Base-by-base conservation (phyloP, 64 coral and sea anemone species). In the Trachythela sp. region DNA sequence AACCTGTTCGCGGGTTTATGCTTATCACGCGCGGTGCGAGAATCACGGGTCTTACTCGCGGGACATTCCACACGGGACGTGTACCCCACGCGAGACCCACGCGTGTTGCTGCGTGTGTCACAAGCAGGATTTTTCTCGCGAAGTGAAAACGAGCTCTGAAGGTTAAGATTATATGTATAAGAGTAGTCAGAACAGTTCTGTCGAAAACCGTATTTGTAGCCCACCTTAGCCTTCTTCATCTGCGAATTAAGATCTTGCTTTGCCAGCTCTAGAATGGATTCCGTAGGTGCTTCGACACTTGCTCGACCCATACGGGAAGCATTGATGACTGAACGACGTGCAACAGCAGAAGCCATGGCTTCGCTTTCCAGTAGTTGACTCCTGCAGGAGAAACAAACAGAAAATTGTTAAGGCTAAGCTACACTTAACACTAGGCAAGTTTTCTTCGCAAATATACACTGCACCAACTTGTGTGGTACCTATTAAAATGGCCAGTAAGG, bases 171-270 rank as follows among this genome's bases (percentile, higher is more conserved):
- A 5, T 27, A 64, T 6, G 56, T n/a, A 27, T 64, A 64, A 64
- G 20, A 27, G 1, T 2, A 64, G 22, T 64, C 56, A 27, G 56
- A 64, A 4, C 6, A 0, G 20, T 64, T 64, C 8, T 64, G 56
- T 8, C 56, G 20, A 27, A 64, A 64, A 64, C 2, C 56, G 8
- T 27, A 27, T 26, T 92, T 92, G 86, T 88, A 85, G 48, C 93
- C 90, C 92, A 97, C 95, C 95, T 97, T 90, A 35, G 95, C 95
- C 77, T 94, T 97, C 77, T 97, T 93, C 70, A 92, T 90, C 88
- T 97, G 95, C 26, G 90, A 92, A 24, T 90, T 91, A 10, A 97
- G 41, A 48, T 97, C 95, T 90, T 88, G 72, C 85, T 97, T 97
- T 31, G 95, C 95, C 90, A 97, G 70, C 85, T 94, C 92, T 85